Evolutionary conservation across 2,888 invertebrate genomes (phyloP), one percentile per base, ranked within the genome.

Genomic region (Chrysolina haemoptera): DNA sequence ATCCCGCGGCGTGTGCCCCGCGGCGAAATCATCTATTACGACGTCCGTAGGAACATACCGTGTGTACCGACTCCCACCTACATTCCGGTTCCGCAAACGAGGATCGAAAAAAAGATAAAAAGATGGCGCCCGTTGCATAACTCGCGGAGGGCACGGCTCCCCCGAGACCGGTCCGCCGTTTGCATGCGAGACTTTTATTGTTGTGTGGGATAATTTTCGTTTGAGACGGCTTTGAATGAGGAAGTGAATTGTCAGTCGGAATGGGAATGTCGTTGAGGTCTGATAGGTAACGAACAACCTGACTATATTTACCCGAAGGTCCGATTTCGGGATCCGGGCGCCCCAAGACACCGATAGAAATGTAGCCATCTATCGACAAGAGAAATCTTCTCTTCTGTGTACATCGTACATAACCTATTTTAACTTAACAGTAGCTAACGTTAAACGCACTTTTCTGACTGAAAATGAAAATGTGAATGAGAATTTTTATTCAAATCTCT

Each of bases 111-210:
- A 48, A 16, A 4, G 53, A 53, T n/a, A 27, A 59, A 59, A 59
- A 59, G 59, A 59, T 27, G 59, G 35, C n/a, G n/a, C 59, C n/a
- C 35, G 59, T 59, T 59, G 35, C 59, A 59, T 59, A 59, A 59
- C 27, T 59, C n/a, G 35, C 9, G n/a, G 5, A 59, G 59, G 50
- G 35, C 35, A 59, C 35, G 59, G 59, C 59, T 59, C 59, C 59
- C 59, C n/a, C 27, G 59, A 59, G 59, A 59, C 35, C 59, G n/a
- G 27, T 55, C 20, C 20, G 20, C 12, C 22, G 55, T 22, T 59
- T 27, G 59, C 35, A 27, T 35, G 27, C 59, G n/a, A 27, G 59
- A n/a, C 0, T 59, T 27, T 59, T 35, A 22, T 27, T 27, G 27
- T 59, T 59, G 12, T 22, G 59, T 59, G 59, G 59, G 27, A 22